A percentile compares a stretch with the other conserved stretches of the same genome.
Evolutionary conservation across 2,797 vertebrate species (phyloP).

Genomic region (Loriculus beryllinus): DNA sequence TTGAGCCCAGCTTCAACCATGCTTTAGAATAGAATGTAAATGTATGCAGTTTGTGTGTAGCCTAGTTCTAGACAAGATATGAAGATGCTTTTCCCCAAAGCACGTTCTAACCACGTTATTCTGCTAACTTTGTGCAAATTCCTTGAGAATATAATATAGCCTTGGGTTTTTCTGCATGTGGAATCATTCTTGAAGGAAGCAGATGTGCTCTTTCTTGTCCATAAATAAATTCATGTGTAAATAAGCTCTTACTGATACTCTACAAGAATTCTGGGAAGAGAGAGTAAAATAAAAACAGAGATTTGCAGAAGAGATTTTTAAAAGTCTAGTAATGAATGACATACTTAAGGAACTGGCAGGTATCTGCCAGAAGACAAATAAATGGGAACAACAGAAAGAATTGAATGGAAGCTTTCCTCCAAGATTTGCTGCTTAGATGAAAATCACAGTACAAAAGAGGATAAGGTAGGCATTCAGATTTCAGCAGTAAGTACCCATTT

Average conservation of each 20-base stretch:
- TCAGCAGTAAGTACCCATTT: not conserved
- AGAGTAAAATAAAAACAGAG: not conserved
- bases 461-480: not conserved
- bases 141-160: not conserved
- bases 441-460: not conserved
- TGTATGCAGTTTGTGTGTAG: not conserved
- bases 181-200: not conserved
- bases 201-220: not conserved
- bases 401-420: not conserved
- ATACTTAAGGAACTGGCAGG: not conserved
- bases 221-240: not conserved
- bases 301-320: not conserved
- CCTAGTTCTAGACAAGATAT: not conserved
- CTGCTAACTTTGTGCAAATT: not conserved
- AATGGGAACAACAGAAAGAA: not conserved
- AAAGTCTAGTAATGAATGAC: not conserved
- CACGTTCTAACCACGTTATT: not conserved
- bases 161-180: not conserved
- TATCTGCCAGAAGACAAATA: not conserved
- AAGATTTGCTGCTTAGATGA: not conserved
- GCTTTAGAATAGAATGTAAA: not conserved
- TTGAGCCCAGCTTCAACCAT: not conserved
- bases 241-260: not conserved
- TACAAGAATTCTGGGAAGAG: not conserved
- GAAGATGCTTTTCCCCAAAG: not conserved